Evolutionary conservation across 2,888 invertebrate species (phyloP), one percentile per base, ranked within the genome.

Genomic region (Dendrolimus houi): DNA sequence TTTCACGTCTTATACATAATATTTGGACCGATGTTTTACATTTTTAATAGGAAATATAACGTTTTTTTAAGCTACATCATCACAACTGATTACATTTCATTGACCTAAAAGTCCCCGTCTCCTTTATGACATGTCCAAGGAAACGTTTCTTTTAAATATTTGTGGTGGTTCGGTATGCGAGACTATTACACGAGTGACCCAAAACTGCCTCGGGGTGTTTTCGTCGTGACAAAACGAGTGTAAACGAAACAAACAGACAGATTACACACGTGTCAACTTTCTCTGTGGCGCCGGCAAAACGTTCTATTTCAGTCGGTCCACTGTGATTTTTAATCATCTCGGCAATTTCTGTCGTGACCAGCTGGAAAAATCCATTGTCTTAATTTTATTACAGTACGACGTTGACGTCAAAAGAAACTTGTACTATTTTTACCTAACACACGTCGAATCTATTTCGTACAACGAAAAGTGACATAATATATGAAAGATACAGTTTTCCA

Each of bases 131-230:
- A 71, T 58, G 59, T 64, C 64, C 68, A 68, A 71, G 67, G 66
- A 68, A 71, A 74, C 61, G 63, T 70, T 72, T 66, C 56, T 59
- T 66, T 64, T 68, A 67, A 74, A 73, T 70, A 72, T 72, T 71
- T 71, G 67, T 60, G 64, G 60, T 68, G 67, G 67, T 70, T 63
- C 57, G 66, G 72, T 65, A 72, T 85, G 75, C 75, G 72, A 76
- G 75, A 82, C 75, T 80, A 77, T 79, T 78, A 71, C 73, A 71
- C 64, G 79, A 61, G 64, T 84, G 87, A 88, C 87, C 87, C 72
- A 86, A 87, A 87, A 87, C 81, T 84, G 86, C 83, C 85, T 73
- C 66, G 60, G 70, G 70, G 71, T 72, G 71, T 77, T 77, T 79
- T 73, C 77, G 72, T 75, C 77, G 61, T 79, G 84, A 79, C 79